These are phyloP conservation scores for Drosophila quadrilineata DNA, from an alignment of 1,140 invertebrate genomes.

Conservation along the genomic window DNA sequence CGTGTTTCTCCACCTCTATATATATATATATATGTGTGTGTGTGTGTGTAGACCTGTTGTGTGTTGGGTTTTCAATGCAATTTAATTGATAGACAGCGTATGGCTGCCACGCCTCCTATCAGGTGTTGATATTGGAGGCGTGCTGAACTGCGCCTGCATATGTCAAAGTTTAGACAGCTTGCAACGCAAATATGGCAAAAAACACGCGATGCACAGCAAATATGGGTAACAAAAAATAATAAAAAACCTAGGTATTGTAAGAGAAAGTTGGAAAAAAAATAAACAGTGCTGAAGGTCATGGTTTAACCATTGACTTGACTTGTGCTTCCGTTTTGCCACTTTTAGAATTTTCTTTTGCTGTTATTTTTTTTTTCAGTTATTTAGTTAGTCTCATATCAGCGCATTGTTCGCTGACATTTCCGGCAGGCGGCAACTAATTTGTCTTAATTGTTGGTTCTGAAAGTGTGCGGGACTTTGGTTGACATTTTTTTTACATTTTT, in stretches of 20 bases:
- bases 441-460: constrained; percentile 59
- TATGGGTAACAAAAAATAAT: neutral
- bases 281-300: constrained; percentile 52
- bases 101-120: constrained; percentile 18
- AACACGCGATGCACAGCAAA: constrained; percentile 55
- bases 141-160: constrained; percentile 40
- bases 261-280: neutral
- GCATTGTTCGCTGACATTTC: constrained; percentile 57
- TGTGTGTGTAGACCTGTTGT: constrained; percentile 52
- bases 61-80: constrained; percentile 25
- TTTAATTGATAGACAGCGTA: constrained; percentile 70
- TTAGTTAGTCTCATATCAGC: neutral
- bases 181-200: constrained; percentile 69
- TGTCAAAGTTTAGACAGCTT: constrained; percentile 72
- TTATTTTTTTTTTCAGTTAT: neutral
- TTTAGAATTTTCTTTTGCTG: no score
- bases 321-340: constrained; percentile 5
- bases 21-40: neutral
- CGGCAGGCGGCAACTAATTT: constrained; percentile 55
- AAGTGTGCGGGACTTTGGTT: constrained; percentile 26
- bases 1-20: constrained; percentile 7
- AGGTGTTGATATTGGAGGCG: constrained; percentile 52
- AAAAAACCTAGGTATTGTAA: constrained; percentile 1
- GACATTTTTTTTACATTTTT: no score
- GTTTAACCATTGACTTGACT: constrained; percentile 46